Conservation (phyloP, 2,888 invertebrate species). For the Cataglyphis rosenhaueri region DNA sequence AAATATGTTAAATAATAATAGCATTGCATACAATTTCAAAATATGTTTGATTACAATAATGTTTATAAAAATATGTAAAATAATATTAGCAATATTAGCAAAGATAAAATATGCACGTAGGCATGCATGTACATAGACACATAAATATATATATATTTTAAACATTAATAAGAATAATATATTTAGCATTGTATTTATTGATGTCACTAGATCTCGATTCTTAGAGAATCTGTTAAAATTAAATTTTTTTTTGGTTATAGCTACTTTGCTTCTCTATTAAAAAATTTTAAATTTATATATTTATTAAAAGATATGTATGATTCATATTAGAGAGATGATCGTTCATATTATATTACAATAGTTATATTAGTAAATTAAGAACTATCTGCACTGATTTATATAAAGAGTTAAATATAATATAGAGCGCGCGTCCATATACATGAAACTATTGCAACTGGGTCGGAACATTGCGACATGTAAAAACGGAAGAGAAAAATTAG, state of each 20-base stretch:
- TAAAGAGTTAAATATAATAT: neutral
- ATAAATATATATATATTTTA: neutral
- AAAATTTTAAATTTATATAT: constrained; percentile 1
- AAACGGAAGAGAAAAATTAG: constrained; percentile 74
- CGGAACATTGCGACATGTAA: constrained; percentile 59
- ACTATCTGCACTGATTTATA: constrained; percentile 5
- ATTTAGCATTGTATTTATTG: constrained; percentile 1
- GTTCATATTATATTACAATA: neutral
- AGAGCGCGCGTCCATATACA: neutral
- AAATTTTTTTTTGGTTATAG: neutral
- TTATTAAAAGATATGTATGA: constrained; percentile 5
- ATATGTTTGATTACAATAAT: neutral
- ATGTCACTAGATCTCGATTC: neutral
- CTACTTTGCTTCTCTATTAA: neutral
- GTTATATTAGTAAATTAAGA: constrained; percentile 3
- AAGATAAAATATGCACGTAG: neutral
- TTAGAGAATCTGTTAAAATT: neutral
- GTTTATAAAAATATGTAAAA: neutral
- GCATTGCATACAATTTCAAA: neutral
- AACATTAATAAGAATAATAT: neutral
- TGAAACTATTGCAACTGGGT: constrained; percentile 56
- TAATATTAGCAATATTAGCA: neutral
- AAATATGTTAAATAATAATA: neutral
- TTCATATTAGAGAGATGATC: neutral
- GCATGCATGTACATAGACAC: neutral